Evolutionary conservation across 2,797 vertebrate species (phyloP).

Genomic region (Notolabrus celidotus): DNA sequence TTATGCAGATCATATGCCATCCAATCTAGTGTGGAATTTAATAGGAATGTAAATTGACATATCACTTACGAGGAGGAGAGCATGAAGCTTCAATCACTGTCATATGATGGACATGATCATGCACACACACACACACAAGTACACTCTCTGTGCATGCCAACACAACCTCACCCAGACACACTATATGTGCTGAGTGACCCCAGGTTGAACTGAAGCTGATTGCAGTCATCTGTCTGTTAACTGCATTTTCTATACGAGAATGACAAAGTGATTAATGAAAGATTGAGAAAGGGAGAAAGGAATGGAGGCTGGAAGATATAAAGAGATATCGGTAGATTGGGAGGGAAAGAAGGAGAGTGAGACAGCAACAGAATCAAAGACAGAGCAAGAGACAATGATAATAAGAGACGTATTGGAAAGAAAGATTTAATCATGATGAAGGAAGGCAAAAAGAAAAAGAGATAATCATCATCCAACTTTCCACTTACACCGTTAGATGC

Average conservation of each 20-base stretch:
- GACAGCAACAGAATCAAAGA: conserved; percentile 15
- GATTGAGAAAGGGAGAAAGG: conserved; percentile 28
- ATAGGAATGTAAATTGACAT: conserved; percentile 59
- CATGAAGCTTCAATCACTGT: conserved; percentile 39
- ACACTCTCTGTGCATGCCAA: neutral
- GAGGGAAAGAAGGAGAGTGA: conserved; percentile 4
- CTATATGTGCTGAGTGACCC: conserved; percentile 63
- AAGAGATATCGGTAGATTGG: conserved; percentile 25
- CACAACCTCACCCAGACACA: neutral
- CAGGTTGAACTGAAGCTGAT: conserved; percentile 72
- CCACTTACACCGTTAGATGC: conserved; percentile 53
- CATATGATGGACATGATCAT: conserved; percentile 20
- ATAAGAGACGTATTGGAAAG: conserved; percentile 31
- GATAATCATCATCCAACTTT: conserved; percentile 71
- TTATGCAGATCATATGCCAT: conserved; percentile 62
- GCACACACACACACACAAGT: neutral
- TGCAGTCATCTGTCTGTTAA: conserved; percentile 77
- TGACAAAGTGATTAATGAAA: conserved; percentile 69
- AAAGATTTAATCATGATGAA: conserved; percentile 49
- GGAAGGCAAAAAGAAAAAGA: conserved; percentile 39
- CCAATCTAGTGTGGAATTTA: conserved; percentile 54
- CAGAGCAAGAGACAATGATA: conserved; percentile 22
- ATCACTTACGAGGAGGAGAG: conserved; percentile 38
- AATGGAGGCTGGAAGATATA: conserved; percentile 18
- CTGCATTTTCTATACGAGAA: conserved; percentile 71